Percentiles rank a stretch among this genome's conserved stretches.
Conservation (phyloP, 2,797 vertebrate genomes). For the Cygnus olor region DNA sequence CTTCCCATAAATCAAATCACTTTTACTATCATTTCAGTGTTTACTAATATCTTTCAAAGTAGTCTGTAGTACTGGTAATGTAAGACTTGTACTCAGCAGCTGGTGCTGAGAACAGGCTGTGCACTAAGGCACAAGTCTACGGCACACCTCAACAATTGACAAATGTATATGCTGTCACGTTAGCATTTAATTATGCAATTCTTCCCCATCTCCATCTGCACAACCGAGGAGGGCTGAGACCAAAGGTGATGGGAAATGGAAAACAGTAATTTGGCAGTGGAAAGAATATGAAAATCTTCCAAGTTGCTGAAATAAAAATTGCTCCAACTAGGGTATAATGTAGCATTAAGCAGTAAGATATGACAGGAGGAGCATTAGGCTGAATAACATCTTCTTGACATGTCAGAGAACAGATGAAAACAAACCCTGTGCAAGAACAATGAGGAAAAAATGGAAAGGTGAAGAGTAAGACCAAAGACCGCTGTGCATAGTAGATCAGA, state of each 20-base stretch:
- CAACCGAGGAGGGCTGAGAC: background rate
- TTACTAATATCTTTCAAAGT: background rate
- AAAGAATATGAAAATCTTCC: background rate
- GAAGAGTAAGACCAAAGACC: background rate
- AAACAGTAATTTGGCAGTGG: background rate
- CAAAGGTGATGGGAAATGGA: background rate
- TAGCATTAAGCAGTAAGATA: background rate
- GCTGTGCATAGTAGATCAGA: background rate
- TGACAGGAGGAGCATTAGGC: background rate
- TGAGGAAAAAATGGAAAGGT: background rate
- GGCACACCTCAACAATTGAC: background rate
- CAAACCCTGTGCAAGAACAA: background rate
- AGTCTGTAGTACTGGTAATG: background rate
- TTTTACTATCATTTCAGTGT: background rate
- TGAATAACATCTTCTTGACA: background rate
- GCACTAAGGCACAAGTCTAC: background rate
- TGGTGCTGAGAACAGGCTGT: background rate
- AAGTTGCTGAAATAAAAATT: background rate
- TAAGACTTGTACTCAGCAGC: background rate
- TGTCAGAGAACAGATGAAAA: background rate
- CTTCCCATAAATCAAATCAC: background rate
- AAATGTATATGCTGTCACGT: background rate
- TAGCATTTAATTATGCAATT: background rate
- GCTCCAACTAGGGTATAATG: background rate
- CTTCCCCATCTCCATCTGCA: background rate